Evolutionary conservation across 2,113 vertebrate genomes (phyloP), one percentile per base, ranked within the genome.

Genomic region (Plectropomus leopardus): DNA sequence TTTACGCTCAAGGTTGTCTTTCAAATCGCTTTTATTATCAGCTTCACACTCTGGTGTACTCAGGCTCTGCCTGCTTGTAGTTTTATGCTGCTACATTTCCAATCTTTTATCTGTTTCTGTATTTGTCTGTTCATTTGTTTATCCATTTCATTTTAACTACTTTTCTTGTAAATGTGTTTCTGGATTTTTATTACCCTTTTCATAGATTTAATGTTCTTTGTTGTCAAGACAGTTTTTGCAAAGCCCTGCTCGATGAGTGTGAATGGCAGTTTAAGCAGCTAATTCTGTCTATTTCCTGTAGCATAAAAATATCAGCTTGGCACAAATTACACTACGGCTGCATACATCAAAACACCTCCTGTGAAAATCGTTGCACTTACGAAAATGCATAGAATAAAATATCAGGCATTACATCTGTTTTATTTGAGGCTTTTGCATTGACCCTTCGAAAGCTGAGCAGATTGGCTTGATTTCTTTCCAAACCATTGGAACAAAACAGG

Each of bases 211-310:
- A 78, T 86, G 65, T 75, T 54, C 19, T 81, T 83, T 79, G 42
- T 71, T 70, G 42, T 71, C 59, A 54, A 55, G 58, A 42, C 55
- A 53, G 50, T 71, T 53, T 40, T 83, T 71, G 7, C 34, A 26
- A 72, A 78, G 59, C 77, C 9, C 26, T 26, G 40, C 30, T 65
- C 5, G 3, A 28, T 67, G 66, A 65, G 44, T 72, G 4, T 65
- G 72, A 89, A 67, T 75, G 71, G 40, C 73, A 82, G 57, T 77
- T 76, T 77, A 85, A 83, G 74, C 54, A 32, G 69, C 40, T 69
- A 63, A 79, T 73, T 75, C 42, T 72, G 72, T 28, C 45, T 34
- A 19, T 86, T 72, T 65, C 13, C 65, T 60, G 47, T 30, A 40
- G 65, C 45, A 51, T 45, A 50, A 60, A 59, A 72, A 50, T 73